Evolutionary conservation across 2,888 invertebrate species (phyloP).

Genomic region (Antitype chi): DNA sequence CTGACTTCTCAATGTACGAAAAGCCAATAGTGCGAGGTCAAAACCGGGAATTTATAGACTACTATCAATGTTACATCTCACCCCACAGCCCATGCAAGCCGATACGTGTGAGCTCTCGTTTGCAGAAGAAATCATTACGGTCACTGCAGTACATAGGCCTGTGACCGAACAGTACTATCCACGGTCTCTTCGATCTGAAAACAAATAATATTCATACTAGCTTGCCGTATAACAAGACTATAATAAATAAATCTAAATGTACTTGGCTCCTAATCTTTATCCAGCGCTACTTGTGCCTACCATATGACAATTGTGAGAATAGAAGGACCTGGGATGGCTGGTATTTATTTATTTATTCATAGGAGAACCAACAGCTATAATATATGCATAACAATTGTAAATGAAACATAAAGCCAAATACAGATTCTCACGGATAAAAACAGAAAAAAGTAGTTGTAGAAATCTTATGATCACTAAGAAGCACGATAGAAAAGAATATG

Average conservation of each 20-base stretch:
- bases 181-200: conserved; percentile 92
- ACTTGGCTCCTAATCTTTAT: neutral
- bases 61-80: conserved; percentile 63
- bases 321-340: neutral
- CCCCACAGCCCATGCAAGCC: conserved; percentile 92
- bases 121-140: conserved; percentile 94
- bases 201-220: neutral
- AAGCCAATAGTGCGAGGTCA: too few species aligned
- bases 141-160: conserved; percentile 98
- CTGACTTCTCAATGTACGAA: too few species aligned
- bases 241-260: neutral
- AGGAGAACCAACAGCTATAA: too few species aligned
- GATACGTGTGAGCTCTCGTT: conserved; percentile 92
- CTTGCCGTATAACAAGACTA: neutral
- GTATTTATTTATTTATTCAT: too few species aligned
- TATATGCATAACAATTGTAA: too few species aligned
- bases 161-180: conserved; percentile 95
- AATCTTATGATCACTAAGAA: too few species aligned
- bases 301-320: neutral
- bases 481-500: too few species aligned
- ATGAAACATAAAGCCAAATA: too few species aligned
- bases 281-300: neutral
- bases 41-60: too few species aligned
- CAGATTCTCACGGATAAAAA: too few species aligned
- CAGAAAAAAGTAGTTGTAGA: too few species aligned